Evolutionary conservation across 2,888 invertebrate species (phyloP), one percentile per base, ranked within the genome.

Genomic region (Brenthis daphne): DNA sequence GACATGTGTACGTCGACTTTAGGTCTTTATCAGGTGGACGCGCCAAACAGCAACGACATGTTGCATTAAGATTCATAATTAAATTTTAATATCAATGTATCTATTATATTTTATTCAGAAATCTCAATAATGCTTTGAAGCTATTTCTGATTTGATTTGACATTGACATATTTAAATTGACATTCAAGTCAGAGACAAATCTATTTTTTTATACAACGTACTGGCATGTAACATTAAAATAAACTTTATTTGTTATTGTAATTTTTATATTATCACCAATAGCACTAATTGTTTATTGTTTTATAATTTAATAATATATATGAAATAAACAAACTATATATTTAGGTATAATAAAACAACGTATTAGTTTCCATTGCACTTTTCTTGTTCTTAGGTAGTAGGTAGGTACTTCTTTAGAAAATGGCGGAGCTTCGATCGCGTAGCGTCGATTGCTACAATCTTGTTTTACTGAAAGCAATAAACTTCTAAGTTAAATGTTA

Each of bases 21-120:
- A 91, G 69, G 63, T 86, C 80, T 71, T 88, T 90, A 68, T 90
- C 90, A 0, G 90, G 87, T 1, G 88, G 86, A 33, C 87, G 82
- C 65, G 82, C 64, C 55, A 89, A 79, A 73, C 91, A 91, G 74
- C 91, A 91, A 14, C 84, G 82, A 70, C 90, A 91, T 3, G 78
- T 71, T 47, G 73, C 70, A 64, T 73, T 77, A 43, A 76, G 68
- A 63, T 84, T 80, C 87, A 89, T 89, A 58, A 48, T 73, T 69
- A 54, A n/a, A 48, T 51, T 56, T 29, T 63, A 37, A 37, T 43
- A 37, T 37, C 13, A 11, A 11, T 13, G 37, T 63, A 43, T 16
- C 33, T 16, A 37, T 54, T 43, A 54, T 54, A 54, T 63, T 63
- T 54, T 54, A 43, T 43, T 63, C 51, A 33, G 20, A 54, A 63